Percentiles rank a stretch among this genome's conserved stretches.
phyloP scores from a whole-genome alignment of 2,797 vertebrate species.

The Yasuhikotakia modesta region DNA sequence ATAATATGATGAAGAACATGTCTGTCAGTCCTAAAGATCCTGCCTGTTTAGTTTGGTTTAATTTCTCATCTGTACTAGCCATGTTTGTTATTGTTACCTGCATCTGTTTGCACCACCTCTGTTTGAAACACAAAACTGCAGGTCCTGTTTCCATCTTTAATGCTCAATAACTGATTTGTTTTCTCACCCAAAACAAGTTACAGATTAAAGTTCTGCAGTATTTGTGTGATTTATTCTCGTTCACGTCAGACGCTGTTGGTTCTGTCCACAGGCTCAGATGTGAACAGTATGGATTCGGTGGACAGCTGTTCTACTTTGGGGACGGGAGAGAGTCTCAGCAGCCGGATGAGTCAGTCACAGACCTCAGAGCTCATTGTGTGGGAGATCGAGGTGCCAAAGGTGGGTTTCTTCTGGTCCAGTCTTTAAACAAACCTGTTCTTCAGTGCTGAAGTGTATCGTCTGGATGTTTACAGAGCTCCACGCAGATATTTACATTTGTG shows the following conservation, averaged over 20 bases:
- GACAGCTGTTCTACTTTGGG: slow-evolving; percentile 74
- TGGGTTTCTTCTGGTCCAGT: slow-evolving; percentile 65
- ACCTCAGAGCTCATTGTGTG: slow-evolving; percentile 85
- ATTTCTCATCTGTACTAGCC: slow-evolving; percentile 15
- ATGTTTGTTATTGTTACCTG: slow-evolving; percentile 53
- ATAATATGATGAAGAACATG: background rate
- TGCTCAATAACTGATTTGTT: too few species aligned
- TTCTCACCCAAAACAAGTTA: too few species aligned
- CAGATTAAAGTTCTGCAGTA: too few species aligned
- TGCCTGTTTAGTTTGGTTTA: slow-evolving; percentile 8
- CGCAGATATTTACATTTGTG: too few species aligned
- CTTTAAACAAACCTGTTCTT: too few species aligned
- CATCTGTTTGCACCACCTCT: too few species aligned
- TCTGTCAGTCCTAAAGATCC: too few species aligned
- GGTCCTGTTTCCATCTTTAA: too few species aligned
- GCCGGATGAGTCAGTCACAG: slow-evolving; percentile 70
- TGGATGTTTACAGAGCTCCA: too few species aligned
- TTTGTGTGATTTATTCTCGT: too few species aligned
- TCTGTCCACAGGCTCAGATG: slow-evolving; percentile 81
- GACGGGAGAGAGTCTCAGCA: slow-evolving; percentile 71
- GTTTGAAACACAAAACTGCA: too few species aligned
- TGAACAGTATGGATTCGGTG: slow-evolving; percentile 90
- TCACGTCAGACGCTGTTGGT: background rate
- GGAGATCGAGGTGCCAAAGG: slow-evolving; percentile 98
- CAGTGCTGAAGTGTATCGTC: too few species aligned